Conservation (phyloP, 2,113 vertebrate species). For the Stigmatopora nigra region DNA sequence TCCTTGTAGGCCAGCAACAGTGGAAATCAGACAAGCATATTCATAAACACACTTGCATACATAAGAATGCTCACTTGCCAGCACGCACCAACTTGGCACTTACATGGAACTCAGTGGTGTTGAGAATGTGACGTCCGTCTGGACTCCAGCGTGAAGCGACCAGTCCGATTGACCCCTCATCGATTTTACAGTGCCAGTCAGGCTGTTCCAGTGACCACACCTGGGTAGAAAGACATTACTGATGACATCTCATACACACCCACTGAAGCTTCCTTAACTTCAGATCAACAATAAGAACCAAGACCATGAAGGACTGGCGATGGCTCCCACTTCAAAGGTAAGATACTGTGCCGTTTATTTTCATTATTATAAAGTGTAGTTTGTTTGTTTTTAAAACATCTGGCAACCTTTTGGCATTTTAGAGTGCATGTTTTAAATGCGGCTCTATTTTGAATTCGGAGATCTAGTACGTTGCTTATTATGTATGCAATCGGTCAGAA, state of each 20-base stretch:
- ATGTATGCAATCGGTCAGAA: neutral
- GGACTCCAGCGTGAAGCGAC: constrained; percentile 94
- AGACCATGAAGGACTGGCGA: constrained; percentile 73
- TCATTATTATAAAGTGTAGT: neutral
- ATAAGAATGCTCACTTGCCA: constrained; percentile 39
- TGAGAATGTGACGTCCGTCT: constrained; percentile 96
- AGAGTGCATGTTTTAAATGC: neutral
- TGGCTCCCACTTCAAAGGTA: constrained; percentile 76
- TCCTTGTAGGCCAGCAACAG: constrained; percentile 69
- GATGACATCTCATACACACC: constrained; percentile 19
- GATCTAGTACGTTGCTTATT: neutral
- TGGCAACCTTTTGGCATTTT: neutral
- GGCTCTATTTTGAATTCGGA: neutral
- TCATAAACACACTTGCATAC: constrained; percentile 47
- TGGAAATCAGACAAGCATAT: constrained; percentile 60
- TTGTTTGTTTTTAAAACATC: neutral
- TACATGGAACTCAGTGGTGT: constrained; percentile 96
- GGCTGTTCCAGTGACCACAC: constrained; percentile 97
- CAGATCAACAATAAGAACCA: constrained; percentile 20
- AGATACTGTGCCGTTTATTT: constrained; percentile 24
- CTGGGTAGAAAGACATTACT: constrained; percentile 50
- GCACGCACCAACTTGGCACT: constrained; percentile 68
- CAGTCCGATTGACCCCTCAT: constrained; percentile 92
- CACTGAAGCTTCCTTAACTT: constrained; percentile 3
- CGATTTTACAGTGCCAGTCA: constrained; percentile 94